Conservation (phyloP, 2,113 vertebrate species). For the Apeltes quadracus region DNA sequence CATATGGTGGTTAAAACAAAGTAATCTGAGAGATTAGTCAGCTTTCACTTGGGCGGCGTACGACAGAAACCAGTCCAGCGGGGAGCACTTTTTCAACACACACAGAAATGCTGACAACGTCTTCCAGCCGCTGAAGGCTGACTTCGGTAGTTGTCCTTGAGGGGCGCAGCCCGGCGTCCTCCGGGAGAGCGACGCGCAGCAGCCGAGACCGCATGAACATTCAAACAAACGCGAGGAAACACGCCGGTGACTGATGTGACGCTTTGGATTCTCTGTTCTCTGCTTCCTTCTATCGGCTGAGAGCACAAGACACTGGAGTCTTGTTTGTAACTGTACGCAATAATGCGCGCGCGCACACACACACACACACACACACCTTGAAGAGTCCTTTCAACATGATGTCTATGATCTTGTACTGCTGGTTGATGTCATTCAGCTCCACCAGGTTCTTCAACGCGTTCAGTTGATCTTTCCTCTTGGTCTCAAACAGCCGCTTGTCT, state of each 20-base stretch:
- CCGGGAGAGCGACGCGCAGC: constrained; percentile 7
- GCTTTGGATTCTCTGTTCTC: constrained; percentile 10
- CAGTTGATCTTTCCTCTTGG: constrained; percentile 96
- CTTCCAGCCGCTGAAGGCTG: constrained; percentile 39
- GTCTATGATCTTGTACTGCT: constrained; percentile 99
- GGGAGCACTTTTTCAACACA: constrained; percentile 13
- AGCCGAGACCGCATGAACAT: constrained; percentile 29
- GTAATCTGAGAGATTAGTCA: neutral
- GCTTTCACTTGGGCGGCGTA: neutral
- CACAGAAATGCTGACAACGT: constrained; percentile 57
- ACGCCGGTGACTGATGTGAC: constrained; percentile 5
- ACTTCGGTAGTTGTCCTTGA: constrained; percentile 51
- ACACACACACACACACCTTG: constrained; percentile 78
- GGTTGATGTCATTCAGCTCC: constrained; percentile 95
- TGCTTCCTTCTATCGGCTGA: constrained; percentile 14
- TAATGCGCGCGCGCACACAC: neutral
- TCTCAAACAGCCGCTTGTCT: constrained; percentile 98
- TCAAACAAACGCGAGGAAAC: constrained; percentile 31
- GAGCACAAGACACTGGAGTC: neutral
- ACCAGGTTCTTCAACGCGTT: constrained; percentile 94
- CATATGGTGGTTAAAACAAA: neutral
- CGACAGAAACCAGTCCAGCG: neutral
- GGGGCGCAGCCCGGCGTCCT: constrained; percentile 13
- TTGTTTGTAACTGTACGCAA: neutral
- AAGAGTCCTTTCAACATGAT: constrained; percentile 99